Evolutionary conservation across 2,888 invertebrate species (phyloP), one percentile per base, ranked within the genome.

Genomic region (Andrena dorsata): DNA sequence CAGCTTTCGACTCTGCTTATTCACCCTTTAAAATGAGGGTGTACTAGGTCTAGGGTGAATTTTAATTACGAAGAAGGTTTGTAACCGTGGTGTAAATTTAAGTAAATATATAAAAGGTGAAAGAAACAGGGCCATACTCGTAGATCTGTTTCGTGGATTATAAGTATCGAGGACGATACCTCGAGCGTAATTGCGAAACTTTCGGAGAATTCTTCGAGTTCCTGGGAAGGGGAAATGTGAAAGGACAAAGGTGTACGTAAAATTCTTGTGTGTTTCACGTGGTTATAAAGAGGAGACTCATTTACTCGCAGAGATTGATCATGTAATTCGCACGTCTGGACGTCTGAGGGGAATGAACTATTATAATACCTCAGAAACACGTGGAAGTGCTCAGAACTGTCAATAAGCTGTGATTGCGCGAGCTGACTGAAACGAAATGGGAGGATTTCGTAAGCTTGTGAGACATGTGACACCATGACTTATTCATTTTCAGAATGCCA

Each of bases 331-430:
- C 80, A 53, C 68, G 73, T 74, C 80, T 80, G 66, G 64, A 64
- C 16, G 68, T 47, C 47, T 53, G 68, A 20, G 80, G 73, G 73
- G 80, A 81, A 81, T 49, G 80, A 80, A 73, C 80, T 20, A 23
- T 47, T 58, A 58, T 58, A 58, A 61, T 35, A 10, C 47, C n/a
- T 47, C 3, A 23, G 41, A 69, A n/a, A 64, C 30, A 23, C 56
- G 23, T 23, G 56, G 56, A 26, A 23, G 4, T 26, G 56, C 23
- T 16, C 16, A 1, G 5, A 3, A 26, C 10, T 53, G 53, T 8
- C 20, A 53, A 53, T 53, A 20, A 53, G 3, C 20, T 53, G 20
- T 7, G 20, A 20, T 53, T 53, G 8, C 20, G 20, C 20, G 53
- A 20, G 20, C 20, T 8, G 20, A 7, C 20, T 53, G n/a, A 8